Base-by-base conservation (phyloP, 2,797 vertebrate genomes). In the Sciaenops ocellatus region DNA sequence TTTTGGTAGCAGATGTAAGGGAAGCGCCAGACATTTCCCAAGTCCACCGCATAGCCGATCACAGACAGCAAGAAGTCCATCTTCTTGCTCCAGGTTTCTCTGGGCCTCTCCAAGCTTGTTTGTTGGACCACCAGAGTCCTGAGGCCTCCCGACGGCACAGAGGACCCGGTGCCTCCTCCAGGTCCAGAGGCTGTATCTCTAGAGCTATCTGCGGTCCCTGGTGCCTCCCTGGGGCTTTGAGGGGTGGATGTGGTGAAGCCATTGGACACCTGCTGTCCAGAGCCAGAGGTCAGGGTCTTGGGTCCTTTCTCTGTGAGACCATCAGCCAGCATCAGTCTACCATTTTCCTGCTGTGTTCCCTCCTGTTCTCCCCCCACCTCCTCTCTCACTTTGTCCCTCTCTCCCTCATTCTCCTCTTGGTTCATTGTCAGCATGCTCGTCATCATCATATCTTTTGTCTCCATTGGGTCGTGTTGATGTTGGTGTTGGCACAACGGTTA, bases 1-100 rank as follows among this genome's bases (percentile, higher is more conserved):
- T 99, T 99, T 82, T 99, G 98, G 86, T 99, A 99, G 92, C 98
- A 99, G 87, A 99, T 97, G 73, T 99, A 99, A 6, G 98, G 98
- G 89, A 99, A 99, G 61, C 98, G 97, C 98, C 98, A 99, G 70
- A 99, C 96, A 0, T 99, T 99, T 69, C 98, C 98, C 90, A 99
- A 95, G 89, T 99, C 98, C 87, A 99, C 98, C 0, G 98, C 98
- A 0, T 99, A 99, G 82, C 98, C 98, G 22, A 99, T 98, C 87
- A 99, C 98, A 0, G 98, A 99, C 76, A 99, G 96, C 28, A 99
- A 93, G 92, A 99, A 99, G 95, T 99, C 98, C 94, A 98, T 93
- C 95, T 99, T 99, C 95, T 99, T 99, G 91, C 96, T 96, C 98
- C 98, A 99, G 51, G 97, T 99, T 90, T 99, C 98, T 0, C 96